Base-by-base conservation (phyloP, 2,888 invertebrate species). In the Mythimna ferrago region DNA sequence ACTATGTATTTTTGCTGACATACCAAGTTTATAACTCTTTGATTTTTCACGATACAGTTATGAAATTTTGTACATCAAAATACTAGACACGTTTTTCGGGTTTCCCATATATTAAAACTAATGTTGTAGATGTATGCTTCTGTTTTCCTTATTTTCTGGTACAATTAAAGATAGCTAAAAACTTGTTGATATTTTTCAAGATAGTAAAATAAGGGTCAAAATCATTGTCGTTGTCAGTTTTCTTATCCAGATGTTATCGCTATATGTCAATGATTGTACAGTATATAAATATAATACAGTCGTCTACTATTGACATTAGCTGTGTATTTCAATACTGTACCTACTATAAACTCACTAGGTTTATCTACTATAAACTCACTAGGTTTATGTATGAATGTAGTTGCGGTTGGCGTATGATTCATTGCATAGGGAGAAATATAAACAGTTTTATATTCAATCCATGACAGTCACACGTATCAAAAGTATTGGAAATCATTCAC, bases 381-480 rank as follows among this genome's bases (percentile, higher is more conserved):
- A 58, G 35, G 41, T 66, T 53, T 76, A 66, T 73, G 41, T 73
- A 81, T 79, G 57, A 70, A 58, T 70, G 78, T 82, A 79, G 66
- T 74, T 86, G 87, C 80, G 85, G 89, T 89, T 75, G 80, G 32
- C 73, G 78, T 63, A 68, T 89, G 90, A 90, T 85, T 90, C 90
- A 90, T 48, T 48, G 48, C 48, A 19, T 86, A 81, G 82, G 82
- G 70, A 84, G 79, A 83, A 83, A 84, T 80, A 83, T 74, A 64
- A 80, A 72, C 84, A 85, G 84, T 87, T 85, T 83, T 80, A 81
- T 80, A 85, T 86, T 80, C 81, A 60, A 76, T 73, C 66, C 73
- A 65, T 73, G 69, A 60, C 71, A 60, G 68, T 58, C 81, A 71
- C 75, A 80, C 82, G 86, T 74, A 78, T 84, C 62, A 41, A 65